Evolutionary conservation across 2,888 invertebrate species (phyloP).

Genomic region (Trissoscelio sp.): DNA sequence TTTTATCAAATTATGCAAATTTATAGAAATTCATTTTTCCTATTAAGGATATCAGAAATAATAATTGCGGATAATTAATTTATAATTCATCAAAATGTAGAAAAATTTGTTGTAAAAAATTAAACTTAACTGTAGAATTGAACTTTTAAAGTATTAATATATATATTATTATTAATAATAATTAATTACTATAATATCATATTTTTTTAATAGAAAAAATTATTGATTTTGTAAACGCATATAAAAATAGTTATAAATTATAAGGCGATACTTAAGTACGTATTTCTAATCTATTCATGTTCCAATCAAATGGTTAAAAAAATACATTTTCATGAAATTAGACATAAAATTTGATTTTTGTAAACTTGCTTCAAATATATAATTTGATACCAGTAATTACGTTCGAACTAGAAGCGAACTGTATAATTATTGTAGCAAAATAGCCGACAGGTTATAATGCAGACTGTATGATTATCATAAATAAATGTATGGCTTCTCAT

Average conservation of each 20-base stretch:
- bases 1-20: too few relatives aligned
- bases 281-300: constrained; percentile 6
- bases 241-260: neutral
- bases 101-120: too few relatives aligned
- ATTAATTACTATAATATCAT: too few relatives aligned
- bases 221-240: neutral
- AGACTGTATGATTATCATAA: constrained; percentile 38
- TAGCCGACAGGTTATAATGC: constrained; percentile 39
- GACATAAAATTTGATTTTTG: constrained; percentile 20
- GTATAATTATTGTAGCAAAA: constrained; percentile 45
- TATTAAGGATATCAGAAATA: too few relatives aligned
- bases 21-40: too few relatives aligned
- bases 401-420: constrained; percentile 17
- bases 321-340: constrained; percentile 22
- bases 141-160: too few relatives aligned
- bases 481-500: constrained; percentile 28
- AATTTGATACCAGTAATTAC: constrained; percentile 39
- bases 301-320: neutral
- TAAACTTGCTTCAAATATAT: constrained; percentile 13
- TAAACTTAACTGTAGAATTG: too few relatives aligned
- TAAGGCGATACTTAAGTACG: neutral
- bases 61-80: too few relatives aligned
- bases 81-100: too few relatives aligned
- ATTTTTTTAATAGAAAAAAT: neutral
- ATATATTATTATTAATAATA: too few relatives aligned